A percentile compares a stretch with the other conserved stretches of the same genome.
phyloP scores from a whole-genome alignment of 1,140 invertebrate genomes.

The Manduca sexta region DNA sequence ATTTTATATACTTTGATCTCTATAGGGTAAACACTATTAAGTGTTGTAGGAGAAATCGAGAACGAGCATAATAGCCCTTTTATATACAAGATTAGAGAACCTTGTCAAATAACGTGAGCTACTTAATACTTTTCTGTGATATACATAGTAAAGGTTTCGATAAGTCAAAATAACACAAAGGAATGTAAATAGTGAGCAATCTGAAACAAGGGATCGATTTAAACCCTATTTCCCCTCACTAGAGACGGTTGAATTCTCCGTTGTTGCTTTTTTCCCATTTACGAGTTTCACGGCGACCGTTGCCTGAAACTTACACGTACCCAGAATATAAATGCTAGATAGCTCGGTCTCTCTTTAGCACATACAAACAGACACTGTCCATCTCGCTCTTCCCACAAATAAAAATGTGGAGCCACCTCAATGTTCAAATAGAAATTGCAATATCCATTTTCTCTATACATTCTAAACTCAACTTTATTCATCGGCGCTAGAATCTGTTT shows the following conservation, averaged over 20 bases:
- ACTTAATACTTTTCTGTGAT: too few species aligned
- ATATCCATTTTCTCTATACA: conserved; percentile 34
- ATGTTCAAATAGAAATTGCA: conserved; percentile 56
- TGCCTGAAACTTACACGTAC: conserved; percentile 72
- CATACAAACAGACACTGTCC: conserved; percentile 21
- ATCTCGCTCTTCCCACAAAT: conserved; percentile 59
- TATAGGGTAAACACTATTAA: too few species aligned
- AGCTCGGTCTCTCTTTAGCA: conserved; percentile 38
- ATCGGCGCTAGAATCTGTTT: conserved; percentile 14
- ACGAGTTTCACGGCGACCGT: conserved; percentile 72
- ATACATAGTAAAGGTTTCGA: too few species aligned
- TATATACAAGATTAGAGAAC: too few species aligned
- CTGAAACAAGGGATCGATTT: conserved; percentile 10
- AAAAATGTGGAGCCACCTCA: conserved; percentile 66
- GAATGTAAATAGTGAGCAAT: background rate
- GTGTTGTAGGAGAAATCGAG: too few species aligned
- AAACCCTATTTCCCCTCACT: conserved; percentile 46
- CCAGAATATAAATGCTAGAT: conserved; percentile 69
- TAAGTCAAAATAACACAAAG: too few species aligned
- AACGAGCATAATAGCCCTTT: too few species aligned
- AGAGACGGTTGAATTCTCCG: conserved; percentile 63
- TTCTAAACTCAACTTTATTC: conserved; percentile 29
- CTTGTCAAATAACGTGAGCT: too few species aligned
- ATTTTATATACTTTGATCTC: too few species aligned
- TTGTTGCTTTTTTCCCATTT: conserved; percentile 73